Base-by-base conservation (phyloP, 2,113 vertebrate genomes). In the Upupa epops region DNA sequence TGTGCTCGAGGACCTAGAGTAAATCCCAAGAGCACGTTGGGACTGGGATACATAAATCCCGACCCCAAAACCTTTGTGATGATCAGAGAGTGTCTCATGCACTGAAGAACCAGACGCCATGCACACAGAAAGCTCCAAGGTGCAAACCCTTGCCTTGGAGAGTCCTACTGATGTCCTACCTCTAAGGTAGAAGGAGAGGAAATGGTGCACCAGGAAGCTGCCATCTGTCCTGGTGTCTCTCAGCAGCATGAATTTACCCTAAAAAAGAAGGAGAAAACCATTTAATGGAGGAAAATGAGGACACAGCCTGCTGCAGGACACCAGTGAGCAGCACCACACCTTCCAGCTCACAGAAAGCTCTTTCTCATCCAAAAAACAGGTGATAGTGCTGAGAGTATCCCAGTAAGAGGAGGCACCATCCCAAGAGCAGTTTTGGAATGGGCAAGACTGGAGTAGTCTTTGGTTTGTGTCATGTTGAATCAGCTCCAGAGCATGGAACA, bases 151-250 rank as follows among this genome's bases (percentile, higher is more conserved):
- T 20, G 52, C 51, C 52, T 13, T 8, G 9, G 45, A 21, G 52
- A 42, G 25, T 11, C 45, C 70, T 49, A 52, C 37, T 78, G 51
- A 60, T 42, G 36, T 60, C 97, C 55, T 92, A 99, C 99, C 98
- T 98, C 96, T 96, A 42, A 99, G 97, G 94, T 99, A 99, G 95
- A 99, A 98, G 52, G 98, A 98, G 8, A 99, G 98, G 88, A 99
- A 99, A 55, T 99, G 99, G 91, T 99, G 98, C 40, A 99, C 95
- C 60, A 99, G 97, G 93, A 99, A 99, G 46, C 98, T 98, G 55
- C 98, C 98, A 51, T 99, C 99, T 6, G 98, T 98, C 72, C 95
- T 94, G 77, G 95, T 96, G 82, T 98, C 98, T 51, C 97, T 98
- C 32, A 99, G 94, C 26, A 99, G 61, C 1, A 98, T 98, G 54